These are phyloP conservation scores for Leptinotarsa juncta DNA, from an alignment of 2,888 invertebrate species.

Conservation along the genomic window DNA sequence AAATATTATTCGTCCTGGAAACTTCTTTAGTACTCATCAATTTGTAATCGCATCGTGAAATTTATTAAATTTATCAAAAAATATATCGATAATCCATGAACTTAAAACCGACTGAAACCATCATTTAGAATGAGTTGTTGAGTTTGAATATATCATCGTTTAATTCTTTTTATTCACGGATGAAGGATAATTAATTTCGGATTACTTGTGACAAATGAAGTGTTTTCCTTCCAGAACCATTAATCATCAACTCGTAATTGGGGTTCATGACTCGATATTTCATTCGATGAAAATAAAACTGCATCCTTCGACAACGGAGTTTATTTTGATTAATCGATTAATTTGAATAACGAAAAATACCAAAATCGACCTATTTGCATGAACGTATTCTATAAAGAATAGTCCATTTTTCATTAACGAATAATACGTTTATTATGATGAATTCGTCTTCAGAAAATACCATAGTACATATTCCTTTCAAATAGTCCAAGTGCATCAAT, in stretches of 20 bases:
- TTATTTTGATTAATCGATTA: conserved; percentile 2
- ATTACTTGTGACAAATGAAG: not conserved
- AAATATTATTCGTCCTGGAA: too few species aligned
- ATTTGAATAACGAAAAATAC: not conserved
- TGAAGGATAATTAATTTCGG: not conserved
- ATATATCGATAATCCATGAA: too few species aligned
- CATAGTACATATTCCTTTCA: too few species aligned
- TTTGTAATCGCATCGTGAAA: too few species aligned
- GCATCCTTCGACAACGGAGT: not conserved
- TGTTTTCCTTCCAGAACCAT: not conserved
- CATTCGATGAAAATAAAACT: conserved; percentile 5
- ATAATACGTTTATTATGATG: not conserved
- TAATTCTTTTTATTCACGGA: not conserved
- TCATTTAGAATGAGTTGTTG: not conserved
- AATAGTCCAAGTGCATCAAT: too few species aligned
- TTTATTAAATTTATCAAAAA: too few species aligned
- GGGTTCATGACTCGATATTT: conserved; percentile 3
- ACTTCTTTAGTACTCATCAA: too few species aligned
- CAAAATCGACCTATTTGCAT: not conserved
- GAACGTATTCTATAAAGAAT: not conserved
- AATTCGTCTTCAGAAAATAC: too few species aligned
- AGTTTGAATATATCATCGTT: not conserved
- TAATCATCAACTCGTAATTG: conserved; percentile 5
- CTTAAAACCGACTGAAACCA: too few species aligned
- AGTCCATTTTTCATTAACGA: not conserved